These are phyloP conservation scores for Psophia crepitans DNA, from an alignment of 2,113 vertebrate genomes.

Conservation along the genomic window DNA sequence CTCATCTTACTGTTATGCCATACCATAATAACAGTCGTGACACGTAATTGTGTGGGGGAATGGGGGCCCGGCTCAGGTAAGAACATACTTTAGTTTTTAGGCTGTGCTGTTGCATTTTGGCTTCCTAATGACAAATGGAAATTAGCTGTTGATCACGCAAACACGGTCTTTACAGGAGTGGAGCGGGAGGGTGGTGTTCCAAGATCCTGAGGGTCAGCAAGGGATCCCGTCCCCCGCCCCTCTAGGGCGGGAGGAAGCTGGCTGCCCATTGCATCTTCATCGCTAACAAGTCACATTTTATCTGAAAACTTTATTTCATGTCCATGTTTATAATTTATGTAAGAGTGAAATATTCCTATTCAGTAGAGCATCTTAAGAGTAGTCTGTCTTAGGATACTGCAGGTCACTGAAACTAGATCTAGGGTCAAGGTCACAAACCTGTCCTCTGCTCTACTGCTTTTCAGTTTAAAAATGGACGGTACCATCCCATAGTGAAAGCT, in stretches of 20 bases:
- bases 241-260: neutral
- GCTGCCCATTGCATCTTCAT: accelerated
- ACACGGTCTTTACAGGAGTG: neutral
- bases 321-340: neutral
- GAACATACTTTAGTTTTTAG: neutral
- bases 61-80: neutral
- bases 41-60: neutral
- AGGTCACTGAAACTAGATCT: neutral
- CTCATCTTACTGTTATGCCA: neutral
- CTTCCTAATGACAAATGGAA: neutral
- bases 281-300: neutral
- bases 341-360: neutral
- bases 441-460: neutral
- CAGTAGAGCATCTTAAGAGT: neutral
- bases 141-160: neutral
- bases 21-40: accelerated
- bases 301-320: neutral
- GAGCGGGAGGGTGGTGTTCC: neutral
- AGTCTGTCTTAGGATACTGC: accelerated
- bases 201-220: neutral
- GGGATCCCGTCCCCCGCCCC: neutral
- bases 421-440: neutral
- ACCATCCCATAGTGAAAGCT: too few species aligned
- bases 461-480: neutral
- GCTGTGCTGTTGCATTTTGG: neutral